Evolutionary conservation across 30 jellyfish, hydroid and myxozoan species (phyloP).

Genomic region (Hydra vulgaris): DNA sequence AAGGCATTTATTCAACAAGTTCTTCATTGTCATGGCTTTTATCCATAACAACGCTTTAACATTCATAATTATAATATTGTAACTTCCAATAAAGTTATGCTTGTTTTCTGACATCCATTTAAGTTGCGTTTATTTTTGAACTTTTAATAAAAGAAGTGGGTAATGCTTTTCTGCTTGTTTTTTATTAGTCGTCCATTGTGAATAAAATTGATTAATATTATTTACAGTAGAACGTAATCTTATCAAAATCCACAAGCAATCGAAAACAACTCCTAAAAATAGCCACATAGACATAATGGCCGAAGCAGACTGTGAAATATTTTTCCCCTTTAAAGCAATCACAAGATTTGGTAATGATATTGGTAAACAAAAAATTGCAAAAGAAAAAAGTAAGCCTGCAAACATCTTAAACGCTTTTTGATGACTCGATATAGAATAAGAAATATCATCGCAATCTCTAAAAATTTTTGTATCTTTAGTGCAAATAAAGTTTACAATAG

Average conservation of each 20-base stretch:
- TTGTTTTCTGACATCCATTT: no score
- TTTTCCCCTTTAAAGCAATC: slow-evolving; percentile 4
- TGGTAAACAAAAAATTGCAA: slow-evolving; percentile 19
- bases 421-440: not conserved
- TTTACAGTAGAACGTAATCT: slow-evolving; percentile 23
- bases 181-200: slow-evolving; percentile 21
- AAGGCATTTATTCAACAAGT: no score
- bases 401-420: slow-evolving; percentile 21
- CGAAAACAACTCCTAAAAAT: slow-evolving; percentile 22
- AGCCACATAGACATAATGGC: slow-evolving; percentile 19
- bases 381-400: slow-evolving; percentile 21
- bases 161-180: not conserved
- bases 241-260: slow-evolving; percentile 20
- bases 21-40: no score
- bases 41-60: no score
- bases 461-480: slow-evolving; percentile 13
- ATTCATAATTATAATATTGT: no score
- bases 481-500: slow-evolving; percentile 12
- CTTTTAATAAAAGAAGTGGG: not conserved
- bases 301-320: slow-evolving; percentile 14
- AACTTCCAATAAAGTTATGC: no score
- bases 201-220: slow-evolving; percentile 9
- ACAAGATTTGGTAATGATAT: slow-evolving; percentile 22
- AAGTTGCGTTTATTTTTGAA: no score
- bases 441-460: not conserved